Base-by-base conservation (phyloP, 2,888 invertebrate species). In the Drosophila picticornis region DNA sequence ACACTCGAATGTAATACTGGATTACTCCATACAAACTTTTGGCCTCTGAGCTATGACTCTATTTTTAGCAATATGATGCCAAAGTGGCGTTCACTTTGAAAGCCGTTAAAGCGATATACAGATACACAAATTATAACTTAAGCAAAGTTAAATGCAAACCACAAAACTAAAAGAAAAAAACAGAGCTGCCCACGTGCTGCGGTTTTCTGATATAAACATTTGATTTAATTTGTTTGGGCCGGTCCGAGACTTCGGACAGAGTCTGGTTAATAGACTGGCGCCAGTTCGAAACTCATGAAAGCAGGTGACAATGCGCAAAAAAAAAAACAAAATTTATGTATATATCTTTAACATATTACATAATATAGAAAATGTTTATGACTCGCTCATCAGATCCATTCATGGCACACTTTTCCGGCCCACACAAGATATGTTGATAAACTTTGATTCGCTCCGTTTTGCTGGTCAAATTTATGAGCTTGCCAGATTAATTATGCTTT, bases 21-120 rank as follows among this genome's bases (percentile, higher is more conserved):
- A 32, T 36, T 29, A 58, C 11, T 53, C 13, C 16, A 36, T 9
- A 52, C 16, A 63, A 58, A 48, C 66, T 65, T 68, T 67, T 59
- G 74, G 65, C 72, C 58, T 48, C 88, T 84, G 88, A 85, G 86
- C 61, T 90, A 68, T 71, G 83, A 25, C 56, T 72, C 69, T 85
- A 91, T 91, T 91, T 89, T 87, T 84, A 86, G 80, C 76, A 31
- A 19, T 67, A 73, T 91, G 91, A 90, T 88, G 91, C 74, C 81
- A 80, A 67, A 70, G 69, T 61, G 79, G 74, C 82, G 74, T 81
- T 78, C 85, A 72, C 79, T 88, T 84, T 69, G 83, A 79, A 71
- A 85, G 81, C 81, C 67, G 88, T 86, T 88, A 83, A 77, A 72
- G 56, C 75, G 73, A 72, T 68, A 69, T 68, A 88, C 83, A 85